phyloP scores from a whole-genome alignment of 2,888 invertebrate species.

The Drosophila nr. medialis region DNA sequence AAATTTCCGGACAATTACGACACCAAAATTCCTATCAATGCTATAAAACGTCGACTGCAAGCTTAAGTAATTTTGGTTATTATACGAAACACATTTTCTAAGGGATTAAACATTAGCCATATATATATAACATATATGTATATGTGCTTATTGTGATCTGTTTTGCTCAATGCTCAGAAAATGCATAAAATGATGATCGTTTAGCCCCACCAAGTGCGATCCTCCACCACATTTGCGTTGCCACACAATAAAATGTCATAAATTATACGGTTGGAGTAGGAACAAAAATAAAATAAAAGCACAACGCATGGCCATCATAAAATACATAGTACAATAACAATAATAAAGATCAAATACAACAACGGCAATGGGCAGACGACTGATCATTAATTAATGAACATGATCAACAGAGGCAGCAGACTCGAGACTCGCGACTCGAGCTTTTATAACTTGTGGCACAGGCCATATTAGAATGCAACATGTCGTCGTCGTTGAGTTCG shows the following conservation, averaged over 20 bases:
- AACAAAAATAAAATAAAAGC: constrained; percentile 48
- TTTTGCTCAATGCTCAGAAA: not conserved
- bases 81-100: not conserved
- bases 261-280: constrained; percentile 62
- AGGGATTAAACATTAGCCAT: too few relatives aligned
- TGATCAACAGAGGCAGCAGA: constrained; percentile 61
- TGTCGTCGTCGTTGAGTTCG: constrained; percentile 67
- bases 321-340: constrained; percentile 49
- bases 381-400: constrained; percentile 81
- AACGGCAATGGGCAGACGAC: constrained; percentile 49
- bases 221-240: constrained; percentile 60
- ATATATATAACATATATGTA: not conserved
- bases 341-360: constrained; percentile 67
- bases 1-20: not conserved
- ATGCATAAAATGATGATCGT: constrained; percentile 24
- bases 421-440: constrained; percentile 10
- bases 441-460: constrained; percentile 57
- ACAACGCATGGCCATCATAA: constrained; percentile 72
- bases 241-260: constrained; percentile 79
- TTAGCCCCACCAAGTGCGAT: constrained; percentile 22
- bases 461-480: constrained; percentile 76
- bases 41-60: not conserved
- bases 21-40: not conserved
- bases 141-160: not conserved
- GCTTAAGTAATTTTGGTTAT: not conserved